Base-by-base conservation (phyloP, 2,797 vertebrate species). In the Apogon hyalosoma region DNA sequence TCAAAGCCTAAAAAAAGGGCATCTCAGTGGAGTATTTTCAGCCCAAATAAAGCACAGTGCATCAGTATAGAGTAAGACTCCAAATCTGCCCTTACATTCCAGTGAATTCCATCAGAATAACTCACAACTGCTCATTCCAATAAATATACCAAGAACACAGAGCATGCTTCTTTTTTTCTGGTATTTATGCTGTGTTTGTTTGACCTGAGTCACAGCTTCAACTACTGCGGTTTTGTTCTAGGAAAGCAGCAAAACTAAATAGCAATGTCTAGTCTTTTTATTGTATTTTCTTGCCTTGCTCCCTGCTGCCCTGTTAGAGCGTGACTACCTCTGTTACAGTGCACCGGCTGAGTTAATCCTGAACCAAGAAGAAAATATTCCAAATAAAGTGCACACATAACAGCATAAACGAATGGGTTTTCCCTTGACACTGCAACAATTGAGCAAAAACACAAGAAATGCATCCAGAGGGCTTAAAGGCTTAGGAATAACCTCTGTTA, bases 321-420 rank as follows among this genome's bases (percentile, higher is more conserved):
- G 11, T 1, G 8, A 49, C 33, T 57, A 65, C 46, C 39, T 41
- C 33, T 31, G 45, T 18, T 52, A 62, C 43, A 9, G 49, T 7
- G 38, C 42, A 39, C 55, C 54, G 0, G 41, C 61, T 57, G 73
- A 70, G 64, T 54, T 59, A 68, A 79, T 77, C 65, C 74, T 53
- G 64, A 64, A 46, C 70, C 51, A 64, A 13, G 48, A 67, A 55
- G 62, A 12, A 68, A 70, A 60, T 14, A 46, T 36, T 69, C 51
- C 47, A 70, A 67, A 57, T 47, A 39, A 77, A 75, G 57, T 71
- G 63, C 48, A 70, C 48, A 43, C 7, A 10, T 28, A 62, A 60
- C 11, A 56, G 11, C 13, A 46, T 16, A 24, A 76, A 74, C 46
- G 9, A 39, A 36, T 7, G 7, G 13, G 39, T 59, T 67, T 78